These are phyloP conservation scores for Arvicanthis niloticus DNA, from an alignment of 2,113 vertebrate species.

Conservation along the genomic window DNA sequence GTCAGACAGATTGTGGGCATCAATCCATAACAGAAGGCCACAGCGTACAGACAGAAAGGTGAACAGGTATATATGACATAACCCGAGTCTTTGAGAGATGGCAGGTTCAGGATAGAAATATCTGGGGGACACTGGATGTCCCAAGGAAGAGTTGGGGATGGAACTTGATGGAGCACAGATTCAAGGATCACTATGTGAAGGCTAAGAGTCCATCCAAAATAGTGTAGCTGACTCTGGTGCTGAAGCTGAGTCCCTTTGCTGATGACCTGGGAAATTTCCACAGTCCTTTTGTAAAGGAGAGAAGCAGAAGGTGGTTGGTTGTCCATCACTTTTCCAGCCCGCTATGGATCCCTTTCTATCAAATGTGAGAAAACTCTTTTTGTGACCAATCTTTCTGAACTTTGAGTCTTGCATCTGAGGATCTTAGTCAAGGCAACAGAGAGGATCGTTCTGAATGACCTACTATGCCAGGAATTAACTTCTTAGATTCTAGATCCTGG, in stretches of 20 bases:
- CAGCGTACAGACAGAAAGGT: neutral
- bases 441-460: neutral
- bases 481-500: neutral
- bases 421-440: constrained; percentile 35
- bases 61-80: neutral
- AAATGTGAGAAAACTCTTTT: neutral
- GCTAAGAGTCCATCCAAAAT: neutral
- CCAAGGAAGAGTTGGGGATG: too few species aligned
- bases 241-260: constrained; percentile 42
- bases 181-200: neutral
- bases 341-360: neutral
- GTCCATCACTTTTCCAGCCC: constrained; percentile 29
- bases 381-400: constrained; percentile 40
- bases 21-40: neutral
- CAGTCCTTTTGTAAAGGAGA: constrained; percentile 42
- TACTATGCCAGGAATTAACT: neutral
- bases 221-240: constrained; percentile 45
- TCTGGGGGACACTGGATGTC: neutral
- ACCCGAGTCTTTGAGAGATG: neutral
- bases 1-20: neutral
- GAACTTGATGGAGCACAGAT: neutral
- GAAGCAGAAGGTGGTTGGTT: constrained; percentile 26
- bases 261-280: neutral
- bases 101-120: neutral
- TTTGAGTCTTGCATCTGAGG: neutral